Evolutionary conservation across 1,140 invertebrate species (phyloP).

Genomic region (Heliconius melpomene): DNA sequence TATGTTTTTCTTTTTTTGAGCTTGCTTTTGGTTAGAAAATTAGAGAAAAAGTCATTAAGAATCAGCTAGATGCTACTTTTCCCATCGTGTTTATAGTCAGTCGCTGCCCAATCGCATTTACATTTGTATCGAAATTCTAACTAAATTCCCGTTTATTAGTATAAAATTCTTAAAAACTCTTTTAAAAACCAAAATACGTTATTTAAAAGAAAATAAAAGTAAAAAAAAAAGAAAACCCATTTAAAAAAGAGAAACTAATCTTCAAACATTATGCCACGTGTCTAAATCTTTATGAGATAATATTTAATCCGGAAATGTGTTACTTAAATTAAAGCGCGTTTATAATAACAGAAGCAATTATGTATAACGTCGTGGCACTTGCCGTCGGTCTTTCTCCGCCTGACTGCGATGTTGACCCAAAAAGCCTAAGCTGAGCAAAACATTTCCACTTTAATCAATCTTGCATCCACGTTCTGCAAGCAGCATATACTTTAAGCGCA

Average conservation of each 20-base stretch:
- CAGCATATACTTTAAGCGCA: background rate
- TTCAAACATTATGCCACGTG: background rate
- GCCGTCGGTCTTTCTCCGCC: slow-evolving; percentile 27
- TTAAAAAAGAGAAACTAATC: background rate
- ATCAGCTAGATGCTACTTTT: too few relatives aligned
- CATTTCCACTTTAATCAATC: slow-evolving; percentile 26
- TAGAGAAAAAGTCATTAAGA: too few relatives aligned
- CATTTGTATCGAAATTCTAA: too few relatives aligned
- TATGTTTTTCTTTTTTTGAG: too few relatives aligned
- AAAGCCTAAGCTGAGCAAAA: slow-evolving; percentile 28
- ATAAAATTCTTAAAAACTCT: too few relatives aligned
- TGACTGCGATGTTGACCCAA: slow-evolving; percentile 34
- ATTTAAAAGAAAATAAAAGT: too few relatives aligned
- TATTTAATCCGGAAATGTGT: background rate
- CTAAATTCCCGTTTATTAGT: too few relatives aligned
- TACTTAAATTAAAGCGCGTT: slow-evolving; percentile 17
- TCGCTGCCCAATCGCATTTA: too few relatives aligned
- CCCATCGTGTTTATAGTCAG: too few relatives aligned
- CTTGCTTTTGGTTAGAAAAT: too few relatives aligned
- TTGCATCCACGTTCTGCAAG: slow-evolving; percentile 3
- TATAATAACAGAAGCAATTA: slow-evolving; percentile 17
- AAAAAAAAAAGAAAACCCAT: background rate
- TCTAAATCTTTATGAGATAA: background rate
- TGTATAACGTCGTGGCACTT: slow-evolving; percentile 17
- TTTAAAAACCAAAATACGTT: too few relatives aligned